Evolutionary conservation across 1,140 invertebrate genomes (phyloP), one percentile per base, ranked within the genome.

Genomic region (Caenorhabditis elegans): DNA sequence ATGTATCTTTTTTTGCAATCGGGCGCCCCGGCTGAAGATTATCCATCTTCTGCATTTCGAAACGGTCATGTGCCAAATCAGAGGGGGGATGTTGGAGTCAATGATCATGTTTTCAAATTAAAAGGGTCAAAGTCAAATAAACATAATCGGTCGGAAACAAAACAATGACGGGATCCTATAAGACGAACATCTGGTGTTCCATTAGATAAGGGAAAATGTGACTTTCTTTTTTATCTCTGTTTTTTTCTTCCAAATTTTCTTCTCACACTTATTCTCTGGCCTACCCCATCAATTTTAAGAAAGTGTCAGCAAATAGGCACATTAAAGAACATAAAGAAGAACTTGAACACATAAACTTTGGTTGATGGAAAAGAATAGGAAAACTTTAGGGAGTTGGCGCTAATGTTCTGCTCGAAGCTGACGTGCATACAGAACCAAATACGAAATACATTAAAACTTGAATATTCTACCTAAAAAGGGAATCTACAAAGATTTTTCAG

Each of bases 1-100:
- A 70, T 70, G 31, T 70, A 70, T 70, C 60, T 34, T 70, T 70
- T 31, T 60, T 55, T 39, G 60, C 60, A 70, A 70, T n/a, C n/a
- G n/a, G n/a, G n/a, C n/a, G n/a, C n/a, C n/a, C n/a, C n/a, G 60
- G 39, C 28, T 70, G 34, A 70, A 70, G 60, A 70, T 70, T 70
- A 70, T 70, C 60, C 60, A 39, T 34, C 39, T 43, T 43, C 39
- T 8, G 5, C 39, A 15, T 8, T 22, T 22, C 19, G n/a, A 31
- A 4, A 1, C 10, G n/a, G n/a, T 70, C 34, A 39, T 39, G 34
- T 39, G 31, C 34, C n/a, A 10, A 6, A 34, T 43, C 6, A 10
- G 28, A 8, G 39, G 39, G 39, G 39, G 39, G 39, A 15, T 5
- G 39, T 5, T 15, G 15, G 15, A 43, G 34, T 70, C 24, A 70